Conservation (phyloP, 2,888 invertebrate species). For the Erebia epiphron region DNA sequence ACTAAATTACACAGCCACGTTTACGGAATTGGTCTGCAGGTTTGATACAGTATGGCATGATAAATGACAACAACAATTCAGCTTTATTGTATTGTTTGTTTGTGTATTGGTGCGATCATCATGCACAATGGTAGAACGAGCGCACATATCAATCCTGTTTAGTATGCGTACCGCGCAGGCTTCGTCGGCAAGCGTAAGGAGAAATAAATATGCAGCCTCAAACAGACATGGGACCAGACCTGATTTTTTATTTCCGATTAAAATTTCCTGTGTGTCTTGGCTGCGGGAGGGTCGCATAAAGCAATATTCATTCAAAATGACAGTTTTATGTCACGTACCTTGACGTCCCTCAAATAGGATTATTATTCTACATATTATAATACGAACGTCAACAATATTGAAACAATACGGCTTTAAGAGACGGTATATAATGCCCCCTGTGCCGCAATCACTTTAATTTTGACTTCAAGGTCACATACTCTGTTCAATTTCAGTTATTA, state of each 20-base stretch:
- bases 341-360: too few relatives aligned
- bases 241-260: conserved; percentile 40
- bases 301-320: too few relatives aligned
- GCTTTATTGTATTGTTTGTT: conserved; percentile 19
- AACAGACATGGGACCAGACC: conserved; percentile 33
- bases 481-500: conserved; percentile 12
- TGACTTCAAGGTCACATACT: too few relatives aligned
- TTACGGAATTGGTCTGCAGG: not conserved
- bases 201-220: conserved; percentile 60
- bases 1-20: too few relatives aligned
- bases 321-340: too few relatives aligned
- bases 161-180: conserved; percentile 53
- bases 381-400: too few relatives aligned
- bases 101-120: conserved; percentile 10
- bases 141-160: conserved; percentile 42
- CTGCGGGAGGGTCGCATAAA: too few relatives aligned
- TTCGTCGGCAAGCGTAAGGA: conserved; percentile 57
- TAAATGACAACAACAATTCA: conserved; percentile 1
- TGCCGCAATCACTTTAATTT: conserved; percentile 30
- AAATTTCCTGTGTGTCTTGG: conserved; percentile 13
- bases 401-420: too few relatives aligned
- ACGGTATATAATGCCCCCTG: not conserved
- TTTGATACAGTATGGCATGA: not conserved
- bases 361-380: too few relatives aligned
- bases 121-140: conserved; percentile 29